Evolutionary conservation across 2,113 vertebrate genomes (phyloP).

Genomic region (Emydura subglobosa): DNA sequence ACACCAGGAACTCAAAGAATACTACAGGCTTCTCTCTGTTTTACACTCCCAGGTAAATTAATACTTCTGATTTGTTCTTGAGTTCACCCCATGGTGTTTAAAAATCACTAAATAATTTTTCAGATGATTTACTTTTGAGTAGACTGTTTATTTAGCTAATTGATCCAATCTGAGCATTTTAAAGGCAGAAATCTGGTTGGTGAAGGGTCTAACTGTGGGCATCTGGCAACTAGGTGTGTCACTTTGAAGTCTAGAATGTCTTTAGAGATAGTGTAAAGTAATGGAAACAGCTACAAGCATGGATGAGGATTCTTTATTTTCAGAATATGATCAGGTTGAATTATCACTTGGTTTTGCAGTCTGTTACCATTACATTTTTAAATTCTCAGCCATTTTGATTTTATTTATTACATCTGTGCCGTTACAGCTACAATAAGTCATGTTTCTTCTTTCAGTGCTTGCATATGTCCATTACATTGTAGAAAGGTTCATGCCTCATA

Average conservation of each 20-base stretch:
- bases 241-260: neutral
- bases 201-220: neutral
- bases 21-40: slow-evolving; percentile 95
- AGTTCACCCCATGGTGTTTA: neutral
- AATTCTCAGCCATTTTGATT: neutral
- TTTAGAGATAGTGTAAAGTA: neutral
- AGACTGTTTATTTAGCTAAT: neutral
- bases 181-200: neutral
- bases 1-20: slow-evolving; percentile 97
- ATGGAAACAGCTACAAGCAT: neutral
- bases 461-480: neutral
- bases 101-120: neutral
- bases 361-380: neutral
- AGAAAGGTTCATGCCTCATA: neutral
- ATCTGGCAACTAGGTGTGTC: neutral
- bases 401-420: neutral
- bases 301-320: neutral
- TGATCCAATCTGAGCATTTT: neutral
- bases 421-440: no score
- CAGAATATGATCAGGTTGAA: neutral
- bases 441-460: neutral
- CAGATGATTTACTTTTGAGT: neutral
- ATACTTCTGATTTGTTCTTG: neutral
- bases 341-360: neutral
- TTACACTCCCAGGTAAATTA: slow-evolving; percentile 93